These are phyloP conservation scores for Polydrusus tereticollis DNA, from an alignment of 2,888 invertebrate genomes.

Conservation along the genomic window DNA sequence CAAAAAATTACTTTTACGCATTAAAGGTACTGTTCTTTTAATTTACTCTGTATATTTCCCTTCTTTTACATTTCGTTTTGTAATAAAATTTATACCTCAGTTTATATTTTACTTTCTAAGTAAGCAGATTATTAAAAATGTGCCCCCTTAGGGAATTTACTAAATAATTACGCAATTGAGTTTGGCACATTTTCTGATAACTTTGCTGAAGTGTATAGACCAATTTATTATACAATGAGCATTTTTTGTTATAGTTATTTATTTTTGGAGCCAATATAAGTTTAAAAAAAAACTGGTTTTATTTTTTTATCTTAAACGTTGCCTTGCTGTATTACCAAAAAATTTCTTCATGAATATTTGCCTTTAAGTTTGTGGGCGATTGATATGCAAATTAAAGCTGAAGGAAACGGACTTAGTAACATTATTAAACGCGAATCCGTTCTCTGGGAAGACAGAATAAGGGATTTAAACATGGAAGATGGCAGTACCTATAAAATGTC, in stretches of 20 bases:
- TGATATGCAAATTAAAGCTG: no score
- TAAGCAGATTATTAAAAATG: no score
- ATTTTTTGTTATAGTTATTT: background rate
- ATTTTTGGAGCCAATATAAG: slow-evolving; percentile 11
- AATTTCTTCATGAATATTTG: background rate
- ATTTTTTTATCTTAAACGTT: background rate
- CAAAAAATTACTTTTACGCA: background rate
- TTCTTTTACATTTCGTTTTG: background rate
- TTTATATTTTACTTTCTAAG: background rate
- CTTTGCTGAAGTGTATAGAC: no score
- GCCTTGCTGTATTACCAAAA: background rate
- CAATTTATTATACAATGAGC: background rate
- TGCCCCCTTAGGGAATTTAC: no score
- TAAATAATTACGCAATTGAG: background rate
- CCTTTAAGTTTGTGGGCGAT: background rate
- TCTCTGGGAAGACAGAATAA: no score
- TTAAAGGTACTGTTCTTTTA: background rate
- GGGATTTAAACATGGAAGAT: no score
- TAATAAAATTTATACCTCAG: background rate
- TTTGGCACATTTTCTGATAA: background rate
- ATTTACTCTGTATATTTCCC: background rate
- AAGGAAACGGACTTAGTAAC: no score
- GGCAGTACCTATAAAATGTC: no score
- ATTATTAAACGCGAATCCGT: no score
- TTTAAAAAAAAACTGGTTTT: background rate